phyloP scores from a whole-genome alignment of 1,140 invertebrate genomes.

The Carposina sasakii region DNA sequence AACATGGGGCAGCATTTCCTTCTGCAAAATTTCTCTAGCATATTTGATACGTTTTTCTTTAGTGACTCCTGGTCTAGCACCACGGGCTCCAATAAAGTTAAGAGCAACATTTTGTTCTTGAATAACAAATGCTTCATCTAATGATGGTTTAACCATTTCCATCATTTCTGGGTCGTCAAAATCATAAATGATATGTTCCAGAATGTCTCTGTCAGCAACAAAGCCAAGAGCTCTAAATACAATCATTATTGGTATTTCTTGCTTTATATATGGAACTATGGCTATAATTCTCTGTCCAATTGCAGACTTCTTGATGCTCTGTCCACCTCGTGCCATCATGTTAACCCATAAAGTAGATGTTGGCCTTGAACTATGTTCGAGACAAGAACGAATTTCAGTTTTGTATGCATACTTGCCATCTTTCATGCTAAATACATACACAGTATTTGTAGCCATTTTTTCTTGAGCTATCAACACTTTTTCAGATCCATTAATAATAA shows the following conservation, averaged over 20 bases:
- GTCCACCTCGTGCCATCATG: slow-evolving; percentile 97
- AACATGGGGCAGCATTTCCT: slow-evolving; percentile 99
- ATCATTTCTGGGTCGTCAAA: slow-evolving; percentile 99
- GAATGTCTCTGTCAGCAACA: slow-evolving; percentile 98
- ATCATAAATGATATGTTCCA: slow-evolving; percentile 99
- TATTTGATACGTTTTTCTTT: slow-evolving; percentile 99
- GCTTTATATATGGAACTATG: slow-evolving; percentile 98
- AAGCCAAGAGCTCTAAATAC: slow-evolving; percentile 98
- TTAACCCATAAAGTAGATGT: slow-evolving; percentile 99
- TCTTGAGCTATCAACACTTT: slow-evolving; percentile 98
- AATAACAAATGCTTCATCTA: slow-evolving; percentile 99
- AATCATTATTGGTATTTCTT: slow-evolving; percentile 99
- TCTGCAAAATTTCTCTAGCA: slow-evolving; percentile 98
- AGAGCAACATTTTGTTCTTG: slow-evolving; percentile 99
- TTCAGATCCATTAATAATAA: slow-evolving; percentile 97
- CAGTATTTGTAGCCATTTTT: slow-evolving; percentile 99
- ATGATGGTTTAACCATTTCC: slow-evolving; percentile 99
- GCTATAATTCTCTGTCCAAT: slow-evolving; percentile 99
- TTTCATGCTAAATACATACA: slow-evolving; percentile 99
- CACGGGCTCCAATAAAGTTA: slow-evolving; percentile 98
- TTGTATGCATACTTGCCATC: slow-evolving; percentile 98
- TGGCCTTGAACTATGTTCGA: slow-evolving; percentile 94
- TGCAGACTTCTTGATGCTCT: slow-evolving; percentile 96
- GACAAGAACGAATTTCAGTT: slow-evolving; percentile 95
- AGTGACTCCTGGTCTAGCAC: slow-evolving; percentile 96